Base-by-base conservation (phyloP, 2,113 vertebrate species). In the Puffinus mauretanicus region DNA sequence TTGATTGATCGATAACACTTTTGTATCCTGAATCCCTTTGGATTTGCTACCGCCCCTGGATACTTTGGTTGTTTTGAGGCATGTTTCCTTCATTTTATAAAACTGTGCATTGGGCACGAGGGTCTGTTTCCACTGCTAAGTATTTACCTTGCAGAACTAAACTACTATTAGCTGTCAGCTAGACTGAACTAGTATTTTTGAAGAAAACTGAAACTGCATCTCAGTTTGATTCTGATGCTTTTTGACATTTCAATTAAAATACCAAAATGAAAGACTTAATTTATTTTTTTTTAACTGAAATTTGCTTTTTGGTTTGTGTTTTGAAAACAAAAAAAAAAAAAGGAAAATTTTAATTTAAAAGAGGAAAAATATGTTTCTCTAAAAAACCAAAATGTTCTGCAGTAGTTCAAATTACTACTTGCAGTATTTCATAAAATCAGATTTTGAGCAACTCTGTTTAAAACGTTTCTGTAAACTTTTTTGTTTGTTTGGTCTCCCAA, bases 161-260 rank as follows among this genome's bases (percentile, higher is more conserved):
- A 86, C 76, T 84, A 38, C 38, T 67, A 6, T 58, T 60, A 38
- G 64, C 70, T 83, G 47, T 85, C 88, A 95, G 44, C 64, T n/a
- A 36, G 78, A 75, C 47, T 55, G 79, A 85, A 26, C 17, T 42
- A 60, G 26, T 60, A 18, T 38, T 79, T 62, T 47, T 60, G 61
- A 76, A 89, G 87, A 58, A 87, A 91, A 71, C 30, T 72, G 49
- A 49, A 90, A 72, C 1, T 26, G 25, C 40, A 52, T 89, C 64
- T 82, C 24, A 30, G 44, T 72, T 94, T 91, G 83, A 76, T 62
- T 87, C 61, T 96, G 81, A 87, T 82, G 36, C 60, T 90, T 96
- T 86, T 79, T 95, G 86, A 85, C 81, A 85, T 82, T 76, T 91
- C 54, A 67, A 60, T 87, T 89, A 75, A 79, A 85, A 79, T 71